These are phyloP conservation scores for Mesaphorura yosii DNA, from an alignment of 1,140 invertebrate genomes.

Conservation along the genomic window DNA sequence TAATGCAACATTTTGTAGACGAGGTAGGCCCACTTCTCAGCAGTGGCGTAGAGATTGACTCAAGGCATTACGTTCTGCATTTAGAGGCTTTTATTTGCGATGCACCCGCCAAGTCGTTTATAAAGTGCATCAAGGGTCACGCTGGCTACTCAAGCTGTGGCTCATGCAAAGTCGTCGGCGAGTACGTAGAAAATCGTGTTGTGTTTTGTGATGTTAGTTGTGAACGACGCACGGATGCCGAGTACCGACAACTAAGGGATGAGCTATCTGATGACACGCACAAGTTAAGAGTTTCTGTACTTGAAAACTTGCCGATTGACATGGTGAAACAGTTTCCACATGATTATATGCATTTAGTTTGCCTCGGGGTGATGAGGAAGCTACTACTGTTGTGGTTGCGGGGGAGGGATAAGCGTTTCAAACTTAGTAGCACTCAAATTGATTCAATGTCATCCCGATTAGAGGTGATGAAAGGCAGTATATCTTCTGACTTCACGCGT, in stretches of 20 bases:
- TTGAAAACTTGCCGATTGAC: slow-evolving; percentile 12
- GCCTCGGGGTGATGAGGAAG: slow-evolving; percentile 32
- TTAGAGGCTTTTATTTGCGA: slow-evolving; percentile 33
- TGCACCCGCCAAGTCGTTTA: slow-evolving; percentile 33
- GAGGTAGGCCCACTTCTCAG: slow-evolving; percentile 19
- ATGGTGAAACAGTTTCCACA: slow-evolving; percentile 32
- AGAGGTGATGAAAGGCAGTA: slow-evolving; percentile 2
- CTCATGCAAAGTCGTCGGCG: slow-evolving; percentile 25
- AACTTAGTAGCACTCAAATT: neutral
- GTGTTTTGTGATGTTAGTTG: neutral
- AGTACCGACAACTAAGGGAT: neutral
- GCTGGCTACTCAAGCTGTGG: slow-evolving; percentile 33
- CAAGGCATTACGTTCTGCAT: slow-evolving; percentile 11
- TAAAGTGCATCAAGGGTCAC: slow-evolving; percentile 32
- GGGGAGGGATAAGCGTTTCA: slow-evolving; percentile 19
- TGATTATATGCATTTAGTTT: slow-evolving; percentile 36
- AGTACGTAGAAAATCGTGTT: neutral
- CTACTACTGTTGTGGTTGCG: slow-evolving; percentile 32
- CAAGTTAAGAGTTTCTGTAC: neutral
- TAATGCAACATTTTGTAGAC: too few relatives aligned
- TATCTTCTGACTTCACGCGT: slow-evolving; percentile 37
- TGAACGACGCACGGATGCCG: neutral
- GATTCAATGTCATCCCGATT: slow-evolving; percentile 6
- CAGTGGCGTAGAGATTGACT: slow-evolving; percentile 17
- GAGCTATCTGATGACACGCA: neutral